Evolutionary conservation across 2,888 invertebrate species (phyloP), one percentile per base, ranked within the genome.

Genomic region (Athalia circularis): DNA sequence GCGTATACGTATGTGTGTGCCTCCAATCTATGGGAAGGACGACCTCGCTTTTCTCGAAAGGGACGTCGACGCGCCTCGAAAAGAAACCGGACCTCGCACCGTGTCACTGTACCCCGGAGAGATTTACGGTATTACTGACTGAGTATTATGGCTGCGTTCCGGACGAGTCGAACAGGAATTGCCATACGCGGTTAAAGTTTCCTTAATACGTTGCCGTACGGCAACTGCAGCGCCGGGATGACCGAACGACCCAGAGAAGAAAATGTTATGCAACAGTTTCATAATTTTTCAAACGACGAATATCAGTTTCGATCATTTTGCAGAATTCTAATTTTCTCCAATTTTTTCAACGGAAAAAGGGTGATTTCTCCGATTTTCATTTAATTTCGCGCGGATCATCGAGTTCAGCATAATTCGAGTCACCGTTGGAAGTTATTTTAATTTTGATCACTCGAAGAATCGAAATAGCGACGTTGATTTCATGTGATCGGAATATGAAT

Each of bases 71-170:
- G 50, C 62, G 75, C 15, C 13, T 75, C 43, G n/a, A 75, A 62
- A 75, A 75, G 75, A 75, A 75, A 75, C 75, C 75, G 75, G 75
- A 75, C 75, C 75, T 75, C 50, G 75, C 29, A 75, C 75, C 64
- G 75, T 75, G 75, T 75, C 75, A 75, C 75, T 64, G 75, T 75
- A 75, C 75, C 59, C 52, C 52, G 75, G 75, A 75, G 75, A 75
- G 48, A 75, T 75, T 75, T 75, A 75, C 64, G 75, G 75, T 64
- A 62, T 50, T 62, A 75, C 62, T 64, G 75, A 75, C 75, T 62
- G 75, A 48, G 75, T 75, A 75, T 75, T 75, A 75, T 64, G 75
- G 75, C 75, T 75, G 45, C 75, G 47, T 59, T 72, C 48, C 50
- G 29, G 75, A 62, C 75, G 50, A 59, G 75, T 64, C 43, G 62